phyloP scores from a whole-genome alignment of 2,888 invertebrate species.

The Palloptera scutellata region DNA sequence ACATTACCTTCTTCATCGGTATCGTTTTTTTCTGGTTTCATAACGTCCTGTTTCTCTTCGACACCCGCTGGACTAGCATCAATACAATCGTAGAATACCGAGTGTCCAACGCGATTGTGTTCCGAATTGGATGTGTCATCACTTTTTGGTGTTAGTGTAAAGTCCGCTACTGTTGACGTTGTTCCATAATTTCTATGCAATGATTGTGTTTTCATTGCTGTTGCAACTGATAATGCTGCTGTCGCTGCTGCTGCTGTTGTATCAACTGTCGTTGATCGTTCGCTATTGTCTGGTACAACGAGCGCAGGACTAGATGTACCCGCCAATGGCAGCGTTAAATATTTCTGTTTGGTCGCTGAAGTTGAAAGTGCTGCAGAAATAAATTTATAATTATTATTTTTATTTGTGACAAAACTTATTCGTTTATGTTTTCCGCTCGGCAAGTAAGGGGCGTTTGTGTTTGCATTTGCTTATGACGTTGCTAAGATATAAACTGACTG shows the following conservation, averaged over 20 bases:
- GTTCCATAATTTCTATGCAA: conserved; percentile 42
- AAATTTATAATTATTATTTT: background rate
- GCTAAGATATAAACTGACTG: conserved; percentile 19
- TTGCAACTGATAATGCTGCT: conserved; percentile 25
- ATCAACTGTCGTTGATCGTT: conserved; percentile 27
- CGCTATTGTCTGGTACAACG: conserved; percentile 44
- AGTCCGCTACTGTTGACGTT: conserved; percentile 28
- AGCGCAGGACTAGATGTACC: conserved; percentile 47
- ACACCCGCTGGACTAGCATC: conserved; percentile 61
- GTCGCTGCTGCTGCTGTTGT: conserved; percentile 16
- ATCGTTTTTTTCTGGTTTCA: conserved; percentile 76
- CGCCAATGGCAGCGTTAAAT: conserved; percentile 56
- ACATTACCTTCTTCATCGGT: conserved; percentile 77
- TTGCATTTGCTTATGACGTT: conserved; percentile 16
- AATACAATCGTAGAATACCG: conserved; percentile 64
- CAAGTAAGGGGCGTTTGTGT: conserved; percentile 4
- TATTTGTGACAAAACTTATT: background rate
- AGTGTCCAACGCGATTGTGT: conserved; percentile 63
- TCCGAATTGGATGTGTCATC: conserved; percentile 58
- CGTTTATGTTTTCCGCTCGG: background rate
- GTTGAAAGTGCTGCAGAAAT: conserved; percentile 18
- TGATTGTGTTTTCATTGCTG: conserved; percentile 42
- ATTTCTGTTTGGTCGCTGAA: conserved; percentile 47
- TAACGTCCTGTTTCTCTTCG: conserved; percentile 78
- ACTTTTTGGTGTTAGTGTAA: conserved; percentile 48